Percentiles rank a stretch among this genome's conserved stretches.
phyloP scores from a whole-genome alignment of 2,797 vertebrate genomes.

The Lithobates sylvaticus region DNA sequence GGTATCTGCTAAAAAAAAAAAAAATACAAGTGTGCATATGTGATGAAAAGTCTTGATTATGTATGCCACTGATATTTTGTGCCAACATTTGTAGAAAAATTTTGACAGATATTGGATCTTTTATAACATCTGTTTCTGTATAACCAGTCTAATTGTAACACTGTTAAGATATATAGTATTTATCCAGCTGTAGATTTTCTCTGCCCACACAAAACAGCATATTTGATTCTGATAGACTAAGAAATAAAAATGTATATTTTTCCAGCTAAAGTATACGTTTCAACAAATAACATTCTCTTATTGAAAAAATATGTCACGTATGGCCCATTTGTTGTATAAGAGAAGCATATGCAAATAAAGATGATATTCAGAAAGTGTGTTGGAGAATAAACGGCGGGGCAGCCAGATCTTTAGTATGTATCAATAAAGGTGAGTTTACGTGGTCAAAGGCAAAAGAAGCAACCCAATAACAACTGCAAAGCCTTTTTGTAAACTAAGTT shows the following conservation, averaged over 20 bases:
- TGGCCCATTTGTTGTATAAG: background rate
- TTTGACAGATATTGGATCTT: too few relatives aligned
- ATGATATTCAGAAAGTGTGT: conserved; percentile 13
- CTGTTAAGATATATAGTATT: background rate
- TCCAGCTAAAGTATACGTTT: background rate
- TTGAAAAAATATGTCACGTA: background rate
- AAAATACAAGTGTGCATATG: too few relatives aligned
- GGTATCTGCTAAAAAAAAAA: too few relatives aligned
- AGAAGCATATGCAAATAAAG: conserved; percentile 27
- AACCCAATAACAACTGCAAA: conserved; percentile 66
- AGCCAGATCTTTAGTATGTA: conserved; percentile 58
- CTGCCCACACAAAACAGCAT: background rate
- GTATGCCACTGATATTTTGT: too few relatives aligned
- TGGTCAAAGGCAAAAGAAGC: conserved; percentile 66
- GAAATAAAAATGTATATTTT: background rate
- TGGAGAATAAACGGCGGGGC: conserved; percentile 53
- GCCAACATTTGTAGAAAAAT: too few relatives aligned
- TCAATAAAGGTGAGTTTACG: conserved; percentile 64
- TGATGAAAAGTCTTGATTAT: too few relatives aligned
- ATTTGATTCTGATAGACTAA: background rate
- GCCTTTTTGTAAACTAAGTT: conserved; percentile 71
- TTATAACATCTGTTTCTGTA: too few relatives aligned
- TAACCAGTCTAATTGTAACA: background rate
- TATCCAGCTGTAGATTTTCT: background rate
- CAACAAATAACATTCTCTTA: background rate